Conservation (phyloP, 1,140 invertebrate species). For the Yoshiicerus persimilis region DNA sequence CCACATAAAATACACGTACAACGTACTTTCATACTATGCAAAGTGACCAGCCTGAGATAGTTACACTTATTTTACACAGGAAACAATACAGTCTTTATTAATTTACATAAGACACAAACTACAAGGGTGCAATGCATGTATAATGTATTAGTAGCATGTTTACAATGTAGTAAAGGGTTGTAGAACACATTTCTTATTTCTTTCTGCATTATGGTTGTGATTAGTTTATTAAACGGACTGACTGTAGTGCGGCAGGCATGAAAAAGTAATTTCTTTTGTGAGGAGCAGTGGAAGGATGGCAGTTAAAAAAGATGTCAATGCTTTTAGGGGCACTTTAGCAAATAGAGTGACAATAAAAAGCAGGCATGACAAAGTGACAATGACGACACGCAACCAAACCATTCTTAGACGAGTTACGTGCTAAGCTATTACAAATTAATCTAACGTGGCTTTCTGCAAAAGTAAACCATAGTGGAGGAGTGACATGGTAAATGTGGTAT, state of each 20-base stretch:
- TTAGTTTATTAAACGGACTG: background rate
- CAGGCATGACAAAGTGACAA: conserved; percentile 12
- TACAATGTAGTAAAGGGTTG: too few relatives aligned
- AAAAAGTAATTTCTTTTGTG: background rate
- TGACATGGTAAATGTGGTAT: background rate
- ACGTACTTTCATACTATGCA: background rate
- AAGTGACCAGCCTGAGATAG: too few relatives aligned
- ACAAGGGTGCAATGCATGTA: too few relatives aligned
- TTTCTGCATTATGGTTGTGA: background rate
- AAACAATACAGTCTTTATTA: background rate
- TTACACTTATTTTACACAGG: background rate
- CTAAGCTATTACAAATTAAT: conserved; percentile 4
- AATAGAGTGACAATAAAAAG: conserved; percentile 18
- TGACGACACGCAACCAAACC: background rate
- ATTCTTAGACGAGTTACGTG: background rate
- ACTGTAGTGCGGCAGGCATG: background rate
- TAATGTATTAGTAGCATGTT: too few relatives aligned
- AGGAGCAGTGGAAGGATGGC: background rate
- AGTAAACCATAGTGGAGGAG: background rate
- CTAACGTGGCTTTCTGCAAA: background rate
- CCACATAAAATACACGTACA: background rate
- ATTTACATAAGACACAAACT: background rate
- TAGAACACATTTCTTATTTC: too few relatives aligned
- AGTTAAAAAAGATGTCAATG: conserved; percentile 14
- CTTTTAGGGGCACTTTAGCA: conserved; percentile 16